phyloP scores from a whole-genome alignment of 2,113 vertebrate genomes.

The Helogale parvula region DNA sequence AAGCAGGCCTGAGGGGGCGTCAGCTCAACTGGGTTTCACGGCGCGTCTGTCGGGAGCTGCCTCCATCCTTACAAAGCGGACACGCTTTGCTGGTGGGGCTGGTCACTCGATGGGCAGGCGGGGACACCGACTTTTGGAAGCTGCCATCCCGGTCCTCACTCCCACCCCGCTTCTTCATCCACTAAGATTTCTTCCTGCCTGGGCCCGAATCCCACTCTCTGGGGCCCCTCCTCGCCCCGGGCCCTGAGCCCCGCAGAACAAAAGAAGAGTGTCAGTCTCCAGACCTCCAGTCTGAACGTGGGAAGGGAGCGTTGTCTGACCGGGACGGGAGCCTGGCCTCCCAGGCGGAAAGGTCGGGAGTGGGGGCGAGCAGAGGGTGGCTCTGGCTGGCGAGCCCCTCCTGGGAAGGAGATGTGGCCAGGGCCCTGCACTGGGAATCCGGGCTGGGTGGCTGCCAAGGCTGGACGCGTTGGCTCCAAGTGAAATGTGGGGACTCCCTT shows the following conservation, averaged over 20 bases:
- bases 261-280: constrained; percentile 78
- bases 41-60: constrained; percentile 44
- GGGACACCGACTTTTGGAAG: neutral
- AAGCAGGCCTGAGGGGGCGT: constrained; percentile 79
- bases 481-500: neutral
- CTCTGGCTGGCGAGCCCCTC: fast-evolving
- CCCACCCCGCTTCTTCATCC: neutral
- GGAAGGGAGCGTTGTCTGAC: constrained; percentile 77
- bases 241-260: constrained; percentile 74
- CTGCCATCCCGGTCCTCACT: neutral
- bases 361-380: neutral
- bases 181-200: constrained; percentile 31
- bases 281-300: constrained; percentile 72
- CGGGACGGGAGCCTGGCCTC: neutral
- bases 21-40: constrained; percentile 63
- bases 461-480: neutral
- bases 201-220: constrained; percentile 52
- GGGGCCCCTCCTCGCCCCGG: constrained; percentile 72
- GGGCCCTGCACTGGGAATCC: neutral
- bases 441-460: neutral
- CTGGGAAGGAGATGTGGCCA: too few species aligned
- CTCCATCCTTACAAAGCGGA: neutral
- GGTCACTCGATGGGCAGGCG: neutral
- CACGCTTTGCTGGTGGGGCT: neutral
- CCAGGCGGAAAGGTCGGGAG: neutral